Conservation (phyloP, 2,888 invertebrate species). For the Keiferia lycopersicella region DNA sequence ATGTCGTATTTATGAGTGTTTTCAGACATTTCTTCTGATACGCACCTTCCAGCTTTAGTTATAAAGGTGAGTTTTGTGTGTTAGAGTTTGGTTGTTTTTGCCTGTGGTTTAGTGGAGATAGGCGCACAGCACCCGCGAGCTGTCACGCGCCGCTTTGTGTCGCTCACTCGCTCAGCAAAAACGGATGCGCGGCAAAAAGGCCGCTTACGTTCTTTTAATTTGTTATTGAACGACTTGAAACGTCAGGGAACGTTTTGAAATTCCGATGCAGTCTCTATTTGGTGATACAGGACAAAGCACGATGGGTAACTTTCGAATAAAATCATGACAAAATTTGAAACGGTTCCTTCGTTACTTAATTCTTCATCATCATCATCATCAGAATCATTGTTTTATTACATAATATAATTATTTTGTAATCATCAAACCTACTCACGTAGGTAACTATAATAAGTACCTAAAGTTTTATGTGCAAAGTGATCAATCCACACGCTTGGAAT, state of each 20-base stretch:
- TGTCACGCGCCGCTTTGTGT: constrained; percentile 73
- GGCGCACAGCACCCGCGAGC: constrained; percentile 70
- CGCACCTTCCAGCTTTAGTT: constrained; percentile 25
- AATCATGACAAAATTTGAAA: not conserved
- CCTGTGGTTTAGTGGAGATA: constrained; percentile 51
- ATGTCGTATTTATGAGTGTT: constrained; percentile 27
- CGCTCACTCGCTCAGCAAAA: constrained; percentile 52
- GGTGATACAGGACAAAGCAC: not conserved
- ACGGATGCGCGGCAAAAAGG: constrained; percentile 55
- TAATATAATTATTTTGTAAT: no score
- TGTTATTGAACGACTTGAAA: constrained; percentile 30
- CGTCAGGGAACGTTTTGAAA: constrained; percentile 10
- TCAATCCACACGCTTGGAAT: no score
- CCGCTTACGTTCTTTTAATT: constrained; percentile 33
- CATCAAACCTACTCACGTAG: no score
- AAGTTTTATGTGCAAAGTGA: no score
- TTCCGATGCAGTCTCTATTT: constrained; percentile 12
- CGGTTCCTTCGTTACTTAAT: not conserved
- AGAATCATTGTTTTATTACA: no score
- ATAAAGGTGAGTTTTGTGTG: constrained; percentile 34
- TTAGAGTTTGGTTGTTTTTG: constrained; percentile 45
- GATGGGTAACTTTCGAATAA: not conserved
- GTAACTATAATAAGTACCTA: no score
- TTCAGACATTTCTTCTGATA: not conserved
- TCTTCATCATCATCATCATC: no score